Base-by-base conservation (phyloP, 2,113 vertebrate genomes). In the Crotalus viridis region DNA sequence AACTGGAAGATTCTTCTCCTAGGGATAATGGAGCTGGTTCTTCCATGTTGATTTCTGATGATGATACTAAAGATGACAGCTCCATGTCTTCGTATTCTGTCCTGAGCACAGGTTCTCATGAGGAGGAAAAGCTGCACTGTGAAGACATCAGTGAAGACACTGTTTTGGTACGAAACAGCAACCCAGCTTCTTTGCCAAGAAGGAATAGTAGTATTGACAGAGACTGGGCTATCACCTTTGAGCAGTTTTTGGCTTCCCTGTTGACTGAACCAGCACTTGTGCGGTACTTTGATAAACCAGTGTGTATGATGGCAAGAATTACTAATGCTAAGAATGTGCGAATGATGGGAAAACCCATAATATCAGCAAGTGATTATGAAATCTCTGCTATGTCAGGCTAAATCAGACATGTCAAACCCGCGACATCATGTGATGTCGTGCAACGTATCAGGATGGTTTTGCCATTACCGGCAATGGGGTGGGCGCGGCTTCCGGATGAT, bases 71-170 rank as follows among this genome's bases (percentile, higher is more conserved):
- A 96, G 99, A 99, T 0, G 99, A 99, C 96, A 99, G 99, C 0
- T 99, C 99, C 0, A 98, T 99, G 98, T 99, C 99, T 1, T 99
- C 99, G 0, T 99, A 99, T 97, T 99, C 99, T 0, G 99, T 99
- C 92, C 98, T 99, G 94, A 99, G 99, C 0, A 97, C 99, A 0
- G 99, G 99, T 88, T 99, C 99, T 0, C 99, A 99, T 0, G 99
- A 99, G 95, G 97, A 99, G 93, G 99, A 99, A 57, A 99, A 99
- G 98, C 97, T 99, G 94, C 99, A 99, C 91, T 99, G 99, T 0
- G 99, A 99, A 97, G 99, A 99, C 97, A 99, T 99, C 0, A 97
- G 98, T 0, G 99, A 99, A 4, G 99, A 99, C 97, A 99, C 99
- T 0, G 98, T 99, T 46, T 97, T 99, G 95, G 99, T 99, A 92